phyloP scores from a whole-genome alignment of 1,140 invertebrate species.

The Neoseiulus cucumeris region DNA sequence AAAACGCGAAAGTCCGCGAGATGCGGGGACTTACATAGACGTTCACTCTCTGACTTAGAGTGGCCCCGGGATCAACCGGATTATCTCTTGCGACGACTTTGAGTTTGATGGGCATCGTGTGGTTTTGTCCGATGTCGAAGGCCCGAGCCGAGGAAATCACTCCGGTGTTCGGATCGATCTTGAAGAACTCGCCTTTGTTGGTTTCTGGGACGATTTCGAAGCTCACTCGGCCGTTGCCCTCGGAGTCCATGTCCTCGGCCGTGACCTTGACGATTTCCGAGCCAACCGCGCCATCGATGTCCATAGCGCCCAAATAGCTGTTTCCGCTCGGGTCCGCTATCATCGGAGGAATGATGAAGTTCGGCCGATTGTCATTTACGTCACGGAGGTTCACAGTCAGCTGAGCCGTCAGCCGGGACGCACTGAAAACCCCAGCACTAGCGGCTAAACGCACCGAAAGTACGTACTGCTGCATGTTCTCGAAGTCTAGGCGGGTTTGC shows the following conservation, averaged over 20 bases:
- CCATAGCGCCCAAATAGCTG: slow-evolving; percentile 49
- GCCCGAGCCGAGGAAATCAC: slow-evolving; percentile 47
- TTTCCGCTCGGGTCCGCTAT: slow-evolving; percentile 24
- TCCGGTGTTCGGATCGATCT: slow-evolving; percentile 46
- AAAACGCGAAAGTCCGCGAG: no score
- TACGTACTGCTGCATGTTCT: slow-evolving; percentile 45
- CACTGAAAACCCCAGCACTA: slow-evolving; percentile 35
- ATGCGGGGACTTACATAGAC: slow-evolving; percentile 35
- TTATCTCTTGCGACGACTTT: slow-evolving; percentile 52
- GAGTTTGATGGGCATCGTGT: slow-evolving; percentile 47
- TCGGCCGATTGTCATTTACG: slow-evolving; percentile 63
- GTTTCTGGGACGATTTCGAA: slow-evolving; percentile 43
- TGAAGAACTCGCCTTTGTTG: slow-evolving; percentile 43
- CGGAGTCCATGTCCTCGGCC: slow-evolving; percentile 60
- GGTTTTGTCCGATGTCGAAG: slow-evolving; percentile 41
- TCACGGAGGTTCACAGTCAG: slow-evolving; percentile 62
- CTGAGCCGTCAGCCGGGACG: slow-evolving; percentile 24
- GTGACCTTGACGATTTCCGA: slow-evolving; percentile 51
- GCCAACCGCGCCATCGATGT: slow-evolving; percentile 42
- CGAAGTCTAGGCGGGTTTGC: slow-evolving; percentile 46
- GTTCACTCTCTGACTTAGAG: slow-evolving; percentile 29
- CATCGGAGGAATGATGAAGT: slow-evolving; percentile 46
- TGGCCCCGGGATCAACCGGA: slow-evolving; percentile 27
- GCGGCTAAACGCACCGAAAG: slow-evolving; percentile 54
- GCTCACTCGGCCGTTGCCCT: slow-evolving; percentile 48